Base-by-base conservation (phyloP, 2,797 vertebrate genomes). In the Sebastes glaucus region DNA sequence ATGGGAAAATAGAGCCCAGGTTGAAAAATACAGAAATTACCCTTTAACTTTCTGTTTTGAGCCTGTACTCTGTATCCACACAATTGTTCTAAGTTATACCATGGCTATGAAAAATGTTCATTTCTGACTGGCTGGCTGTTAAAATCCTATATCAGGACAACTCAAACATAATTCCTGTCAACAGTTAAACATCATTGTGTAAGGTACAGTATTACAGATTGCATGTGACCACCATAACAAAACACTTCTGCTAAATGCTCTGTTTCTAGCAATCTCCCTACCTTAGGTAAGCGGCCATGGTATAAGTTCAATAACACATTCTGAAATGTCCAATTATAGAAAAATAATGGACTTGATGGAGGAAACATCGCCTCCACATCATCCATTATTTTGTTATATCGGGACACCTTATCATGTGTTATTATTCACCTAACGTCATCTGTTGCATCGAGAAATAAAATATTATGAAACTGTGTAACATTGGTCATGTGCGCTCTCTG, bases 391-490 rank as follows among this genome's bases (percentile, higher is more conserved):
- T 59, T 62, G 14, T 64, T 73, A 11, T 57, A 61, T 16, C 7
- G 5, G 42, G 49, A 65, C 66, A 60, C 33, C 2, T 59, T 78
- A 23, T 66, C 4, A 20, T 82, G 77, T 14, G 13, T 71, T 83
- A 71, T 77, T 72, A 56, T 3, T 49, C 62, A 60, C 61, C 8
- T 42, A 32, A 71, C 68, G 38, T 52, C 66, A 73, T 87, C 69
- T 79, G 85, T 78, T 85, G 81, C 81, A 81, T 71, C 83, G 80
- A 87, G 32, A 86, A 87, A 89, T 90, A 86, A 88, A 90, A 57
- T 42, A 59, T 73, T 71, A 61, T 71, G 52, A 81, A 83, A 78
- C 60, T 67, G 69, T 85, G 78, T 16, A 13, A 78, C 46, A 22
- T 42, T 72, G n/a, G 6, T 64, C 18, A 56, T 5, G 53, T 81